Conservation (phyloP, 2,113 vertebrate species). For the Ranitomeya variabilis region DNA sequence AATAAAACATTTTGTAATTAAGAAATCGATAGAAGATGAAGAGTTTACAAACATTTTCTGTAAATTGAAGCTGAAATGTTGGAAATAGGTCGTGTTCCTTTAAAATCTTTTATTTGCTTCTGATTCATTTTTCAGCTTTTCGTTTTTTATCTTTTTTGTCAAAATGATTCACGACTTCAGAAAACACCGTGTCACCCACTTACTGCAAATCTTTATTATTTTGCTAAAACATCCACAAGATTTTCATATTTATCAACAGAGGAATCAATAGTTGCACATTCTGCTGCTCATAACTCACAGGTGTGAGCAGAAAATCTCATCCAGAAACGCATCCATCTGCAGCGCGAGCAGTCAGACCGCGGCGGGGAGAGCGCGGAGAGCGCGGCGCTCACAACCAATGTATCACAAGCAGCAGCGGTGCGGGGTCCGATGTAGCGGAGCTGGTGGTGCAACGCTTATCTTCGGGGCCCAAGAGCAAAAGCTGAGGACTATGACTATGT, state of each 20-base stretch:
- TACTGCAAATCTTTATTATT: slow-evolving; percentile 7
- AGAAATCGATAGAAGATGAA: too few relatives aligned
- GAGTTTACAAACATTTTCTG: too few relatives aligned
- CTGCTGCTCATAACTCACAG: neutral
- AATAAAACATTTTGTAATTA: too few relatives aligned
- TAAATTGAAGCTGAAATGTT: too few relatives aligned
- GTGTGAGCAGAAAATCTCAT: neutral
- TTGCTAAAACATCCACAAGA: neutral
- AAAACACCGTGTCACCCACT: neutral
- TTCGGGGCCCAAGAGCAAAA: too few relatives aligned
- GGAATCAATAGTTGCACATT: neutral
- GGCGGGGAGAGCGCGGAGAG: too few relatives aligned
- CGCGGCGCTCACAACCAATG: too few relatives aligned
- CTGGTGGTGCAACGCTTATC: neutral
- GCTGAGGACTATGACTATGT: too few relatives aligned
- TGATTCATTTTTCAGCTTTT: neutral
- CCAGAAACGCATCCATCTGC: neutral
- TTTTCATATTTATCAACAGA: neutral
- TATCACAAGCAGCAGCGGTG: neutral
- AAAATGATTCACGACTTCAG: neutral
- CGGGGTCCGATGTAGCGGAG: neutral
- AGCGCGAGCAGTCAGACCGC: neutral
- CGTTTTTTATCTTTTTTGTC: neutral
- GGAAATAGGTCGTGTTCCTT: neutral
- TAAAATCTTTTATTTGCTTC: neutral